Percentiles rank a stretch among this genome's conserved stretches.
Evolutionary conservation across 2,888 invertebrate species (phyloP).

Genomic region (Criorhina ranunculi): DNA sequence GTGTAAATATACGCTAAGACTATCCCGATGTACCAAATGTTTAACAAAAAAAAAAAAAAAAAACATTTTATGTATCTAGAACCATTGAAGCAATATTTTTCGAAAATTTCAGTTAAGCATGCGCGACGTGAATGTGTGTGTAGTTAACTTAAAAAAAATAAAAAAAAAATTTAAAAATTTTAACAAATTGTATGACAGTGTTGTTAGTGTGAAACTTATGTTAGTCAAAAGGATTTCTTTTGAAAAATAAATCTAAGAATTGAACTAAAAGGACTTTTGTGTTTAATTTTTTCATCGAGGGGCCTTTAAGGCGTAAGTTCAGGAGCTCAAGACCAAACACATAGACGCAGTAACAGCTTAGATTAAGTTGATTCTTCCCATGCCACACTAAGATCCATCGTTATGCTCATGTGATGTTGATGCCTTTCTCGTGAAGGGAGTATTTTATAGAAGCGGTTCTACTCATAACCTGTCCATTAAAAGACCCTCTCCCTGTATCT

Average conservation of each 20-base stretch:
- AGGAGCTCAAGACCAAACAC: too few relatives aligned
- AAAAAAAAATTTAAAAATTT: slow-evolving; percentile 11
- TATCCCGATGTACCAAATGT: slow-evolving; percentile 62
- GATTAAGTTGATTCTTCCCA: too few relatives aligned
- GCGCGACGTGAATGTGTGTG: slow-evolving; percentile 42
- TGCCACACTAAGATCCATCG: too few relatives aligned
- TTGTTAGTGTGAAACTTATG: slow-evolving; percentile 7
- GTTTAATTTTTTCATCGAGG: background rate
- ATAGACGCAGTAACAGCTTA: too few relatives aligned
- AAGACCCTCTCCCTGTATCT: too few relatives aligned
- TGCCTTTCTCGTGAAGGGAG: too few relatives aligned
- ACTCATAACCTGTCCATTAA: too few relatives aligned
- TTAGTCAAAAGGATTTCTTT: slow-evolving; percentile 27
- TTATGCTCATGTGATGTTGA: too few relatives aligned
- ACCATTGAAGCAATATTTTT: slow-evolving; percentile 74
- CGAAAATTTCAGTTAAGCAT: slow-evolving; percentile 56
- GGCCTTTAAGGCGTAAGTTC: background rate
- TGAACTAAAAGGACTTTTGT: slow-evolving; percentile 8
- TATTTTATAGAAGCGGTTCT: too few relatives aligned
- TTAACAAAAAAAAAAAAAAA: slow-evolving; percentile 14
- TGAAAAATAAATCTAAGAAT: slow-evolving; percentile 45
- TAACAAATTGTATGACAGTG: slow-evolving; percentile 34
- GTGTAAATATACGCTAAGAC: slow-evolving; percentile 60
- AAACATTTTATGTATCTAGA: slow-evolving; percentile 52
- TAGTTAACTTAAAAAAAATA: slow-evolving; percentile 41